These are phyloP conservation scores for Apus apus DNA, from an alignment of 2,113 vertebrate species.

Conservation along the genomic window DNA sequence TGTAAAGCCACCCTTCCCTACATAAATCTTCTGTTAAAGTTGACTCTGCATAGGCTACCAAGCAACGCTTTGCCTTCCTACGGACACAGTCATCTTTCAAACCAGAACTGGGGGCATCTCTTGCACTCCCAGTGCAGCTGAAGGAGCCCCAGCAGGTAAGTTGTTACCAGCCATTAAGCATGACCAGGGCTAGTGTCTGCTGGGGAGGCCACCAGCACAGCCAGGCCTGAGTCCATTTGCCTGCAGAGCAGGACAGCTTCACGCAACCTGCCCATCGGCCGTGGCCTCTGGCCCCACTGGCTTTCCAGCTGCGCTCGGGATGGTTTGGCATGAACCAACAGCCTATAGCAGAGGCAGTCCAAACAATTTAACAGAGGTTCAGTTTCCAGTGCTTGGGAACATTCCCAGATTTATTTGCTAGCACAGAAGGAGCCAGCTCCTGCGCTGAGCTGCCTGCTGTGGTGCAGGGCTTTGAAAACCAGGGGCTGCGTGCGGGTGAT, in stretches of 20 bases:
- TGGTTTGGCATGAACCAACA: background rate
- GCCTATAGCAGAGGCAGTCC: background rate
- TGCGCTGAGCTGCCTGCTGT: background rate
- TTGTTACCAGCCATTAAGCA: background rate
- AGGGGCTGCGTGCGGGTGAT: background rate
- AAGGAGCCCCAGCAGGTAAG: background rate
- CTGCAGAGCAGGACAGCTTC: background rate
- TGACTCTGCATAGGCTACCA: background rate
- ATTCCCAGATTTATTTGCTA: background rate
- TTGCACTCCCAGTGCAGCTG: background rate
- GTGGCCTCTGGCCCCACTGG: background rate
- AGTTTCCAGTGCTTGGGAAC: background rate
- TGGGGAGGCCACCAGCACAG: background rate
- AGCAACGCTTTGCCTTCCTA: background rate
- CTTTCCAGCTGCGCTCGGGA: background rate
- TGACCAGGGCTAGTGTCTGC: background rate
- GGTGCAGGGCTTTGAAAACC: background rate
- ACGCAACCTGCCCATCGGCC: background rate
- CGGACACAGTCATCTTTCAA: background rate
- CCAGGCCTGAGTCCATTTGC: rapidly evolving
- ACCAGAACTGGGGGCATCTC: background rate
- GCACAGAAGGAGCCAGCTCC: rapidly evolving
- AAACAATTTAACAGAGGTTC: background rate
- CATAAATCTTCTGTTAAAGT: background rate
- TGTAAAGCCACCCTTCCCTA: background rate